A percentile compares a stretch with the other conserved stretches of the same genome.
Evolutionary conservation across 2,113 vertebrate species (phyloP).

Genomic region (Ibidorhyncha struthersii): DNA sequence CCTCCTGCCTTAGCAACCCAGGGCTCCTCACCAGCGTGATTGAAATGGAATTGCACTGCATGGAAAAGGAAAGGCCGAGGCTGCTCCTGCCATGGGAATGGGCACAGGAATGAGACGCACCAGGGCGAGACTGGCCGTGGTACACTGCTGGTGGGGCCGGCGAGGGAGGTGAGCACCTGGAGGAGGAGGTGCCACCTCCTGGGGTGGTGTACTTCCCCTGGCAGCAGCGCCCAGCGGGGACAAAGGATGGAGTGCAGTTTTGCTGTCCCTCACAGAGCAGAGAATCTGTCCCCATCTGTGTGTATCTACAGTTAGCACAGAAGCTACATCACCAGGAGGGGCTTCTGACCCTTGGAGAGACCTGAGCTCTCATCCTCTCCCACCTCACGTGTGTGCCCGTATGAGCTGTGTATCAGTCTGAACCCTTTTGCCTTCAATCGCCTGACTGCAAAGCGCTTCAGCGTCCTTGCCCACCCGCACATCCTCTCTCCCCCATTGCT

Average conservation of each 20-base stretch:
- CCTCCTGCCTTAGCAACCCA: not conserved
- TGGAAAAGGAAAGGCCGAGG: not conserved
- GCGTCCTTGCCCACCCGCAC: fast-evolving
- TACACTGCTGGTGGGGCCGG: not conserved
- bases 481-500: not conserved
- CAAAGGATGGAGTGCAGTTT: not conserved
- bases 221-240: not conserved
- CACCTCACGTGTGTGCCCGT: too few relatives aligned
- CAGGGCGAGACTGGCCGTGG: fast-evolving
- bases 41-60: not conserved
- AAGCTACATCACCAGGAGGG: not conserved
- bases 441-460: fast-evolving
- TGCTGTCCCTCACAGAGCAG: not conserved
- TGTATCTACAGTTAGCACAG: not conserved
- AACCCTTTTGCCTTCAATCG: not conserved
- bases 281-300: not conserved
- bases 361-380: not conserved
- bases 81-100: not conserved
- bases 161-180: fast-evolving
- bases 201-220: not conserved
- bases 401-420: fast-evolving
- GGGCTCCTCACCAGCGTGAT: not conserved
- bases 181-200: not conserved
- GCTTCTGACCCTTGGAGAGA: not conserved
- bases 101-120: not conserved